phyloP scores from a whole-genome alignment of 2,113 vertebrate genomes.

The Chloropsis cyanopogon region DNA sequence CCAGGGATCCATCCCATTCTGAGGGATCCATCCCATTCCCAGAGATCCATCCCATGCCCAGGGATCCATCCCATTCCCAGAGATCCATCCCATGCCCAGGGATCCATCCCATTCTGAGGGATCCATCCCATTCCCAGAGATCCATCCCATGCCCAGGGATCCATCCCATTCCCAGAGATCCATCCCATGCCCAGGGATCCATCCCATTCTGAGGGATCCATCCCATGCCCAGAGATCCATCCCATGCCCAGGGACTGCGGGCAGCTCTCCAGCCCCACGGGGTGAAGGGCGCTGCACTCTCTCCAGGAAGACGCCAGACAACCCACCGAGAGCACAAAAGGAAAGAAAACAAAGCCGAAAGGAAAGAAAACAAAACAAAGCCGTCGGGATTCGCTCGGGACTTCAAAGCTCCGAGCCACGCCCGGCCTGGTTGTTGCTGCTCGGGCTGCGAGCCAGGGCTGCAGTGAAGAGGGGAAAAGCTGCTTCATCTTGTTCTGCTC shows the following conservation, averaged over 20 bases:
- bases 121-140: no score
- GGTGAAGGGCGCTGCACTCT: not conserved
- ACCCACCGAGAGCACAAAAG: not conserved
- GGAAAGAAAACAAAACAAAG: slow-evolving; percentile 32
- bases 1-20: no score
- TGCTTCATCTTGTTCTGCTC: not conserved
- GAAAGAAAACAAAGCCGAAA: not conserved
- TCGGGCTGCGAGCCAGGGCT: not conserved
- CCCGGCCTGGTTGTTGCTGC: not conserved
- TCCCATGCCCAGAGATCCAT: no score
- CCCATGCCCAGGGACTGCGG: not conserved
- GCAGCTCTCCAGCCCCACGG: not conserved
- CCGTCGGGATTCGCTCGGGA: not conserved
- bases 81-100: no score
- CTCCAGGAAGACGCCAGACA: not conserved
- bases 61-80: no score
- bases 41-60: no score
- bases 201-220: no score
- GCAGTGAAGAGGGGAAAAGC: not conserved
- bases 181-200: no score
- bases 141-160: no score
- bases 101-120: no score
- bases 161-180: no score
- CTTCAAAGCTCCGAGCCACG: not conserved
- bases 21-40: no score